phyloP scores from a whole-genome alignment of 2,888 invertebrate genomes.

The Phortica magna region DNA sequence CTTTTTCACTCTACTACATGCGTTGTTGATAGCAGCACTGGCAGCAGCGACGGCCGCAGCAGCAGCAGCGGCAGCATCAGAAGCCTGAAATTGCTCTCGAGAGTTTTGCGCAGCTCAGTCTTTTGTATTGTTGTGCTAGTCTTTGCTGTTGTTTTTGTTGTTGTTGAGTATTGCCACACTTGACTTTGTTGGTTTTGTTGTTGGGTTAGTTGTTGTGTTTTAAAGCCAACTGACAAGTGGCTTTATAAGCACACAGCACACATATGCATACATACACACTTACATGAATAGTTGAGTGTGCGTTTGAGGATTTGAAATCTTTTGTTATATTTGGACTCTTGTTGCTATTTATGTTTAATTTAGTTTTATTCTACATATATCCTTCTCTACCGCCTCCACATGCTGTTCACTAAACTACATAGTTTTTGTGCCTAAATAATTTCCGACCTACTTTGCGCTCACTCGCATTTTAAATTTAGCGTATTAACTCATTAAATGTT shows the following conservation, averaged over 20 bases:
- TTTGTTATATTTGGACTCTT: slow-evolving; percentile 18
- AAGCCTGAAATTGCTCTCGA: slow-evolving; percentile 26
- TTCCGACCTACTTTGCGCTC: slow-evolving; percentile 52
- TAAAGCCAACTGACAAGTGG: slow-evolving; percentile 32
- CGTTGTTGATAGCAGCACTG: no score
- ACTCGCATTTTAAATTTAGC: slow-evolving; percentile 65
- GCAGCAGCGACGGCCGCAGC: no score
- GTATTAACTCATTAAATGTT: slow-evolving; percentile 71
- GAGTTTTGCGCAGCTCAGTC: slow-evolving; percentile 31
- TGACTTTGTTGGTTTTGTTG: slow-evolving; percentile 35
- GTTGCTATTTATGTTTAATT: slow-evolving; percentile 22
- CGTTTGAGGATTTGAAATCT: slow-evolving; percentile 25
- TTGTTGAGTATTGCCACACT: slow-evolving; percentile 54
- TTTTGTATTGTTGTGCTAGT: slow-evolving; percentile 32
- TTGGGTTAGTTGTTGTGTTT: slow-evolving; percentile 17
- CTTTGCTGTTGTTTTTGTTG: slow-evolving; percentile 27
- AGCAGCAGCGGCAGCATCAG: not conserved
- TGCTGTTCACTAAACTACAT: no score
- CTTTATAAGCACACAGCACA: not conserved
- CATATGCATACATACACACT: slow-evolving; percentile 15
- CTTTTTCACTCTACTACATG: no score
- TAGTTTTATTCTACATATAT: slow-evolving; percentile 37
- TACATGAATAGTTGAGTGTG: slow-evolving; percentile 10
- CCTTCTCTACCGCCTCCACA: slow-evolving; percentile 49
- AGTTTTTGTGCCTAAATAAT: not conserved